Percentiles rank a stretch among this genome's conserved stretches.
These are phyloP conservation scores for Trypoxylon attenuatum DNA, from an alignment of 2,888 invertebrate genomes.

Conservation along the genomic window DNA sequence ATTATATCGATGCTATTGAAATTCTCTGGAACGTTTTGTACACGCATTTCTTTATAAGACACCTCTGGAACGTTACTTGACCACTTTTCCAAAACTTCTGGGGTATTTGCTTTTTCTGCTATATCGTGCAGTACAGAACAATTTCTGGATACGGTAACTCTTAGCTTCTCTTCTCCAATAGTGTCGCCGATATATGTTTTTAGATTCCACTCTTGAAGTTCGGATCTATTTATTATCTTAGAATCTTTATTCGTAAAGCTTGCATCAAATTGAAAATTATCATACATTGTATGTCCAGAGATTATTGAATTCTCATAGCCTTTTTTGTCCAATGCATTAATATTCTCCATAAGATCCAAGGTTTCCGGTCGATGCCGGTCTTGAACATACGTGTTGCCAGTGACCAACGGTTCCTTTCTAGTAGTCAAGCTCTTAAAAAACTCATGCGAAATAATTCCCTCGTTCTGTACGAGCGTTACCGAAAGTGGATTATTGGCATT, in stretches of 20 bases:
- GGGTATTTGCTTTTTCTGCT: not conserved
- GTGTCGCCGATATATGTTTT: not conserved
- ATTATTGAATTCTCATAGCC: too few relatives aligned
- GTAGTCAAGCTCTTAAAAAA: constrained; percentile 54
- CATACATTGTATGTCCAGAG: too few relatives aligned
- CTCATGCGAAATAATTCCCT: constrained; percentile 55
- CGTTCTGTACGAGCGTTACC: constrained; percentile 61
- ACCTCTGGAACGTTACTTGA: not conserved
- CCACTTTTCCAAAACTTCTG: constrained; percentile 7
- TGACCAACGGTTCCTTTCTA: constrained; percentile 34
- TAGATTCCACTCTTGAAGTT: not conserved
- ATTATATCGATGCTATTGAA: not conserved
- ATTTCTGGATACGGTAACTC: not conserved
- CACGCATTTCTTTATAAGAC: not conserved
- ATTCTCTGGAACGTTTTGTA: not conserved
- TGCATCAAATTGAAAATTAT: constrained; percentile 4
- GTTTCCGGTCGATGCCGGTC: constrained; percentile 13
- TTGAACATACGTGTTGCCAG: constrained; percentile 9
- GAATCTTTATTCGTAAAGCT: not conserved
- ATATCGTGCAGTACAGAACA: not conserved
- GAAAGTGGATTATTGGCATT: constrained; percentile 58
- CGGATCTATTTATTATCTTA: not conserved
- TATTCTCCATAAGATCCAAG: constrained; percentile 29
- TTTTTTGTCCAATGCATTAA: constrained; percentile 11
- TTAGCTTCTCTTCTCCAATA: not conserved